Conservation (phyloP, 2,797 vertebrate genomes). For the Rhynchotus rufescens region DNA sequence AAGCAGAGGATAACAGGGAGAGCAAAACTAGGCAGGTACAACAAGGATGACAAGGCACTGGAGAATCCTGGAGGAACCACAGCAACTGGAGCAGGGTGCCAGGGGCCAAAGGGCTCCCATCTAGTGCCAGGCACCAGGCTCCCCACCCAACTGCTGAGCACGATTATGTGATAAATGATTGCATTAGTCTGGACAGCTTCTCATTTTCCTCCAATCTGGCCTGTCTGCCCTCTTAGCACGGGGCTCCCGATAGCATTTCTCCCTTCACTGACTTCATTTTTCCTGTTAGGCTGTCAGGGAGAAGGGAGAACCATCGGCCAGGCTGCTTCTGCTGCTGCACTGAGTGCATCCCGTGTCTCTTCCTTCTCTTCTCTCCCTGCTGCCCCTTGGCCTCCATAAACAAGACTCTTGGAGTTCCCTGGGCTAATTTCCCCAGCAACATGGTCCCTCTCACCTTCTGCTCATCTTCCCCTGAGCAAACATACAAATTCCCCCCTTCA, state of each 20-base stretch:
- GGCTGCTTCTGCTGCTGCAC: conserved; percentile 3
- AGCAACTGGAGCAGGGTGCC: not conserved
- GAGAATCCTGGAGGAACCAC: not conserved
- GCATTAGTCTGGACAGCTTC: conserved; percentile 76
- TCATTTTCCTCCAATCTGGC: conserved; percentile 78
- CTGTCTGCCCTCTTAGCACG: conserved; percentile 78
- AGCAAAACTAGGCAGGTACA: not conserved
- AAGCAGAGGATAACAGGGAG: fast-evolving
- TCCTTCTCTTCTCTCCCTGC: not conserved
- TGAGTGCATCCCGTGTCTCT: not conserved
- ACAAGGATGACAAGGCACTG: not conserved
- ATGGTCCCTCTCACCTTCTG: not conserved
- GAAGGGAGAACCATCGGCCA: conserved; percentile 44
- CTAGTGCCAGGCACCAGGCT: conserved; percentile 34
- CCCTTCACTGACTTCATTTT: conserved; percentile 75
- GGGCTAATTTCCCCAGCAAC: not conserved
- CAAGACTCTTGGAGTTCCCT: not conserved
- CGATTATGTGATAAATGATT: conserved; percentile 78
- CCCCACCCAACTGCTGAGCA: conserved; percentile 44
- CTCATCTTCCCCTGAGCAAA: not conserved
- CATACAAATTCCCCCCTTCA: not conserved
- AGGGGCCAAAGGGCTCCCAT: conserved; percentile 35
- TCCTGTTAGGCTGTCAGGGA: conserved; percentile 70
- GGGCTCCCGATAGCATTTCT: conserved; percentile 77
- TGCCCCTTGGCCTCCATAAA: not conserved